phyloP scores from a whole-genome alignment of 2,888 invertebrate genomes.

The Erannis defoliaria region DNA sequence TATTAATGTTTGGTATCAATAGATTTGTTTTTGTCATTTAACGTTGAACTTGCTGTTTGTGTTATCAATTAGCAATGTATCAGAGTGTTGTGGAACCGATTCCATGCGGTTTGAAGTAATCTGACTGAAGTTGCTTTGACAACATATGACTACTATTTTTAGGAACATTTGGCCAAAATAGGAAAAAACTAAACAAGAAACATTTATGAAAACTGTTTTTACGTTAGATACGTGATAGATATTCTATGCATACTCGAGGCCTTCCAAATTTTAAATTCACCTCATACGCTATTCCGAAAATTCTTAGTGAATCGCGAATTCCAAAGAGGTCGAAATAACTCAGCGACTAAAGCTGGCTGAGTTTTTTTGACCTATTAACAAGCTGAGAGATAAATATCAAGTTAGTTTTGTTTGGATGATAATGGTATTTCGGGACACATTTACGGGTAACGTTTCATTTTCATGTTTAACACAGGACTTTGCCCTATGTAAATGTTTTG shows the following conservation, averaged over 20 bases:
- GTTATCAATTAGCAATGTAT: constrained; percentile 10
- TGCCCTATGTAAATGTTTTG: constrained; percentile 55
- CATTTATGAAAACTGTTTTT: neutral
- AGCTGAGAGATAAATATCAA: neutral
- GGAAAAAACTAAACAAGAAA: neutral
- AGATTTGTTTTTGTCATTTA: constrained; percentile 36
- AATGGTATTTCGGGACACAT: neutral
- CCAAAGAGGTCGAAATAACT: constrained; percentile 3
- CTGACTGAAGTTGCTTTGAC: neutral
- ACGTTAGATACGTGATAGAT: neutral
- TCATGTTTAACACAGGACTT: constrained; percentile 37
- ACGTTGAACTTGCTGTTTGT: constrained; percentile 7
- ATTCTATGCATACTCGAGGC: neutral
- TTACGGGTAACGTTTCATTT: constrained; percentile 2
- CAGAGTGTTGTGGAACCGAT: neutral
- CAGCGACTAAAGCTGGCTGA: neutral
- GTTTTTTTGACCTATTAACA: neutral
- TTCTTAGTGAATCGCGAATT: constrained; percentile 9
- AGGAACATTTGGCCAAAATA: neutral
- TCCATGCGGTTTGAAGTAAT: neutral
- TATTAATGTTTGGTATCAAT: constrained; percentile 39
- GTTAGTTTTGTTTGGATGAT: neutral
- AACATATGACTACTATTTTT: neutral
- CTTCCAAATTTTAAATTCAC: constrained; percentile 19
- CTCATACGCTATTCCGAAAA: constrained; percentile 23